These are phyloP conservation scores for Salvator merianae DNA, from an alignment of 2,113 vertebrate species.

Conservation along the genomic window DNA sequence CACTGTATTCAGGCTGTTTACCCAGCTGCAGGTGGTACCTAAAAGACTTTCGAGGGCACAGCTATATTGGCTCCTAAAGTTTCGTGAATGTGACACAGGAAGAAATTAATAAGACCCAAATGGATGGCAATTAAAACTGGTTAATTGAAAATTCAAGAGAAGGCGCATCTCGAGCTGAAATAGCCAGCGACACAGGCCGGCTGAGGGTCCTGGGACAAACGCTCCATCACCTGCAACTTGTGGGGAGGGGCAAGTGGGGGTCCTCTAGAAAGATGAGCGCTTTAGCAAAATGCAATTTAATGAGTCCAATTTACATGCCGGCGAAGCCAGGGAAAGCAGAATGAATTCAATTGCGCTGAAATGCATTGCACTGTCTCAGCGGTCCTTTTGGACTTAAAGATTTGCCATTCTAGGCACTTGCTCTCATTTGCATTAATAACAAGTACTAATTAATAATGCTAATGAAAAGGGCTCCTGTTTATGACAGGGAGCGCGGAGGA, in stretches of 20 bases:
- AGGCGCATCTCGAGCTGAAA: background rate
- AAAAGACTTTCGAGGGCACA: background rate
- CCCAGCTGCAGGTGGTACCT: background rate
- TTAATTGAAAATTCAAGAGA: conserved; percentile 3
- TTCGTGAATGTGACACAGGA: background rate
- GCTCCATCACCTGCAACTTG: background rate
- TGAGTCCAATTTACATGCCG: conserved; percentile 9
- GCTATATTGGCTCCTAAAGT: background rate
- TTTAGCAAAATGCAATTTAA: conserved; percentile 8
- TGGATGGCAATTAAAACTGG: background rate
- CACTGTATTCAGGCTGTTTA: background rate
- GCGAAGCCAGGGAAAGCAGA: background rate
- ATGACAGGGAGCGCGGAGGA: background rate
- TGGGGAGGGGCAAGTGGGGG: no score
- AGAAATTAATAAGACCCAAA: conserved; percentile 17
- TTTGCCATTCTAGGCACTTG: conserved; percentile 6
- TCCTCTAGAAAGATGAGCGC: background rate
- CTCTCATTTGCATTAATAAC: conserved; percentile 35
- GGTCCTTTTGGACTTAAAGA: background rate
- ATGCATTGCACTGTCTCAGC: background rate
- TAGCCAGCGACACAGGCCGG: background rate
- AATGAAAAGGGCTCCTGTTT: conserved; percentile 20
- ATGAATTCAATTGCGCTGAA: background rate
- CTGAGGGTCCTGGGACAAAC: background rate
- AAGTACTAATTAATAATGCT: conserved; percentile 32